Evolutionary conservation across 2,113 vertebrate genomes (phyloP), one percentile per base, ranked within the genome.

Genomic region (Oryzias javanicus): DNA sequence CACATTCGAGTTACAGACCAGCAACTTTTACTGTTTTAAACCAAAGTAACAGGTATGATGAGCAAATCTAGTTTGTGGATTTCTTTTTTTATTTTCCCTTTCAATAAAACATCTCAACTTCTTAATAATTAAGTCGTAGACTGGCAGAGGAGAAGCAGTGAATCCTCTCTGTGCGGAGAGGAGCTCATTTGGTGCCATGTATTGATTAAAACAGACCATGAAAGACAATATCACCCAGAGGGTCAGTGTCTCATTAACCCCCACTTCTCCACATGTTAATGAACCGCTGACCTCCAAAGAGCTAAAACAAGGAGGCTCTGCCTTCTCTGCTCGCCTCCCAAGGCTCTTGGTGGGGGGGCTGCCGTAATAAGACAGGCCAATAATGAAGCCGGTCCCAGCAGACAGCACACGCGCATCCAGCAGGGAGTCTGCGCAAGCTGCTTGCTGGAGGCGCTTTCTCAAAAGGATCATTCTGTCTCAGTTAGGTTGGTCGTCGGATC

Each of bases 171-270:
- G 10, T 17, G 3, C 64, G 27, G 41, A 70, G 64, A 59, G 20
- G 60, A 61, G 60, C 72, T 73, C 47, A 67, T 76, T 61, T 61
- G 18, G 20, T 72, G 70, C 67, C 58, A 73, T 45, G 16, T 83
- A 81, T 83, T 84, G 87, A 90, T 89, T 88, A 86, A 84, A 89
- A 72, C 48, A 40, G 53, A 82, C 72, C 55, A 63, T 78, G 76
- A 79, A 78, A 74, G 82, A 82, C 60, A 69, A 81, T 55, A 70
- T 79, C 61, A 58, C 70, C 82, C 55, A 20, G 27, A 60, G 71
- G 84, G 81, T 83, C 80, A 86, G 77, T 27, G 17, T 80, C 66
- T 89, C 83, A 91, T 90, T 92, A 91, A 84, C 89, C 84, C 74
- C 58, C 63, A 70, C 63, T 82, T 74, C 74, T 84, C 72, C 72